Evolutionary conservation across 2,797 vertebrate genomes (phyloP).

Genomic region (Oreonectes daqikongensis): DNA sequence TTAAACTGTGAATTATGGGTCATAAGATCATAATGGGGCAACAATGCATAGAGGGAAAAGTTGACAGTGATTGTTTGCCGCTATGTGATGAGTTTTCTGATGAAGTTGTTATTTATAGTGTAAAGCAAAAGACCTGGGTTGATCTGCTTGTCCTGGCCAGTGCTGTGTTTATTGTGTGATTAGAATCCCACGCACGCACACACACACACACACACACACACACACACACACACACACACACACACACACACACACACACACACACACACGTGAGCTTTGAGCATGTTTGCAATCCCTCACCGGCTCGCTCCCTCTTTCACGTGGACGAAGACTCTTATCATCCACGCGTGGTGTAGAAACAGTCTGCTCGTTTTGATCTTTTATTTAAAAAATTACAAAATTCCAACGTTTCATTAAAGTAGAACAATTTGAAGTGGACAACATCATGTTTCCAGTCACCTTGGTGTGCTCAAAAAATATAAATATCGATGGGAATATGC

Average conservation of each 20-base stretch:
- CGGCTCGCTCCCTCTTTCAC: slow-evolving; percentile 26
- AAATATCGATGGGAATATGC: too few species aligned
- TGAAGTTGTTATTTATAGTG: slow-evolving; percentile 70
- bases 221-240: slow-evolving; percentile 20
- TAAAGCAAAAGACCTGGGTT: slow-evolving; percentile 64
- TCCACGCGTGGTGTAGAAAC: slow-evolving; percentile 5
- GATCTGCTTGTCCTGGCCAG: slow-evolving; percentile 70
- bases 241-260: too few species aligned
- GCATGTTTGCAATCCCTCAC: slow-evolving; percentile 51
- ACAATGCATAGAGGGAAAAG: neutral
- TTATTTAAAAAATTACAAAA: too few species aligned
- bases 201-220: too few species aligned
- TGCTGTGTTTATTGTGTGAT: slow-evolving; percentile 80
- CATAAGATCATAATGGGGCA: neutral
- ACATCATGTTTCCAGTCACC: too few species aligned
- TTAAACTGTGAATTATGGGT: neutral
- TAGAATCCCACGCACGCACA: slow-evolving; percentile 62
- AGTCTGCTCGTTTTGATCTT: too few species aligned
- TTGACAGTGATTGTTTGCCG: neutral
- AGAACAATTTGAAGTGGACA: too few species aligned
- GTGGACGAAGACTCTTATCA: slow-evolving; percentile 10
- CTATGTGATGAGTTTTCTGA: slow-evolving; percentile 5
- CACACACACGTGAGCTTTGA: slow-evolving; percentile 10
- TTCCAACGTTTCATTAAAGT: too few species aligned
- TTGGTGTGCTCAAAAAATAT: too few species aligned